Evolutionary conservation across 2,888 invertebrate genomes (phyloP).

Genomic region (Parascotia fuliginaria): DNA sequence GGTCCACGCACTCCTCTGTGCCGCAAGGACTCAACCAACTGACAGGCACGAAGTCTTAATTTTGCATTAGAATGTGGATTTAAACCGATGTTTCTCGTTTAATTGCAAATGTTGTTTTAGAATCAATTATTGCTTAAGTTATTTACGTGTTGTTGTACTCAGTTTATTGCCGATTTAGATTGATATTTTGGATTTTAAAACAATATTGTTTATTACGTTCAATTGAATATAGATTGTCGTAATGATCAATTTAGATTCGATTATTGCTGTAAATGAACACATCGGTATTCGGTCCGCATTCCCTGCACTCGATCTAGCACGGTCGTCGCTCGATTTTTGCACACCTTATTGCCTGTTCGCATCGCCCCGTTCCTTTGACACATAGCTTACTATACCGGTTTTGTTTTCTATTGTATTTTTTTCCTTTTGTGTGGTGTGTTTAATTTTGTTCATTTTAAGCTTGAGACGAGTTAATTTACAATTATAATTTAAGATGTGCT

Average conservation of each 20-base stretch:
- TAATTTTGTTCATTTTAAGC: conserved; percentile 42
- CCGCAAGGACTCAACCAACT: conserved; percentile 93
- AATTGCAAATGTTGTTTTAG: conserved; percentile 39
- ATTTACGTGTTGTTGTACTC: conserved; percentile 7
- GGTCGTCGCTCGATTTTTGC: conserved; percentile 70
- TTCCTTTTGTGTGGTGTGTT: conserved; percentile 60
- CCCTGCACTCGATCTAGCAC: conserved; percentile 64
- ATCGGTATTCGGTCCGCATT: conserved; percentile 74
- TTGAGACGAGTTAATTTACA: conserved; percentile 40
- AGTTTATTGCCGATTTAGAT: conserved; percentile 18
- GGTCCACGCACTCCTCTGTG: conserved; percentile 91
- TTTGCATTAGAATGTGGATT: conserved; percentile 66
- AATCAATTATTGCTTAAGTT: conserved; percentile 28
- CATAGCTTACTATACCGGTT: conserved; percentile 62
- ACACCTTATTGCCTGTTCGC: conserved; percentile 77
- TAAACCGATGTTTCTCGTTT: conserved; percentile 45
- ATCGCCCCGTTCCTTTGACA: conserved; percentile 65
- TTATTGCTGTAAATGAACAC: conserved; percentile 50
- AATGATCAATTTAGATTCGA: conserved; percentile 50
- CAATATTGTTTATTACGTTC: conserved; percentile 11
- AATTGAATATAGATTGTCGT: conserved; percentile 18
- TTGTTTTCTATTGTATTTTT: conserved; percentile 56
- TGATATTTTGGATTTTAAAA: conserved; percentile 8
- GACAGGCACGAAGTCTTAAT: conserved; percentile 85
- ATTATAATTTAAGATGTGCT: conserved; percentile 20